These are phyloP conservation scores for Pachyuromys duprasi DNA, from an alignment of 2,797 vertebrate genomes.

Conservation along the genomic window DNA sequence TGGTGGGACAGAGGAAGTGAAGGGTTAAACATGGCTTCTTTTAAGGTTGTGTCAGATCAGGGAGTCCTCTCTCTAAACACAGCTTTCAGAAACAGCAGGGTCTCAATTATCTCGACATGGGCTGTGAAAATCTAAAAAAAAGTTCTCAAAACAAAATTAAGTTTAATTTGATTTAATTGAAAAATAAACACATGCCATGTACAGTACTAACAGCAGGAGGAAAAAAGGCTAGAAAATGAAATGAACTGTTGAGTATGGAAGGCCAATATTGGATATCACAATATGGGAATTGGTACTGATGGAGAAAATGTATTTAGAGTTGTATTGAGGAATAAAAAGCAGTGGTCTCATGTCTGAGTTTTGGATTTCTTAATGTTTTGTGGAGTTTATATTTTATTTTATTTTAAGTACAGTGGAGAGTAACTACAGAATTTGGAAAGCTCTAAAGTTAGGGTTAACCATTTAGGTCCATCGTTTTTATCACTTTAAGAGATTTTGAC, in stretches of 20 bases:
- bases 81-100: slow-evolving; percentile 77
- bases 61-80: slow-evolving; percentile 57
- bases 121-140: slow-evolving; percentile 76
- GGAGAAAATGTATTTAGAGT: slow-evolving; percentile 50
- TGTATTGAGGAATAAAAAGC: neutral
- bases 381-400: neutral
- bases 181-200: slow-evolving; percentile 80
- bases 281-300: slow-evolving; percentile 43
- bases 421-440: neutral
- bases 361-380: slow-evolving; percentile 3
- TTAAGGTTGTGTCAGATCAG: slow-evolving; percentile 29
- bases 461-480: neutral
- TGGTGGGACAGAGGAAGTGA: neutral
- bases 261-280: neutral
- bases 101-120: slow-evolving; percentile 81
- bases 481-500: neutral
- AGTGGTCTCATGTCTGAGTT: neutral
- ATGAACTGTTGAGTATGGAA: slow-evolving; percentile 68
- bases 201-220: slow-evolving; percentile 65
- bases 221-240: slow-evolving; percentile 68
- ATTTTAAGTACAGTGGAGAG: neutral
- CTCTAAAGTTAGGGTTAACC: neutral
- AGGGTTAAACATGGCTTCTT: neutral
- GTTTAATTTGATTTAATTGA: slow-evolving; percentile 84
- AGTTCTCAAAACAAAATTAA: slow-evolving; percentile 81